Evolutionary conservation across 2,888 invertebrate species (phyloP), one percentile per base, ranked within the genome.

Genomic region (Melanostoma scalare): DNA sequence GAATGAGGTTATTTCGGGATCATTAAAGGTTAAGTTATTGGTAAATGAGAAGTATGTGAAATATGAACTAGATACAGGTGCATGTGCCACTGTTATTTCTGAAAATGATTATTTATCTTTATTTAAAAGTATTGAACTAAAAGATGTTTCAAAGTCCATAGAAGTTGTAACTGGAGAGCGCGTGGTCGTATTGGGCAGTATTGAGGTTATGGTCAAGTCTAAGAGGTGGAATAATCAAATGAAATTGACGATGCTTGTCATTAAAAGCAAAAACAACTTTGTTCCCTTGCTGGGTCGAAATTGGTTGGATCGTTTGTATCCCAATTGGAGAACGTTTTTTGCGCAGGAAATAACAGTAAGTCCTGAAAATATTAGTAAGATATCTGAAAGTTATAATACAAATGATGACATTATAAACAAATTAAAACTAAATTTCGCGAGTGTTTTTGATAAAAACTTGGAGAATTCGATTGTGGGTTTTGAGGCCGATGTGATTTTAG

Each of bases 391-490:
- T n/a, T 6, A 40, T 50, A n/a, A 31, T 38, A 50, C 9, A 6
- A 46, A 6, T 48, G 46, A 48, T 44, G 20, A 31, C 0, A 33
- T 48, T 33, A 44, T 44, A 20, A 36, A 5, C 44, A 44, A 44
- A 6, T 44, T 44, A 6, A 44, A 44, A 44, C 44, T 5, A 5
- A 44, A n/a, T 44, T 44, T 44, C 6, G 46, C 69, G n/a, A 9
- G 55, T 20, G 68, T 69, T 58, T 58, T 69, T 58, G 30, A 48
- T 38, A 30, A 69, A 38, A 69, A 69, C 38, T 69, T 48, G 46
- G 56, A 69, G 33, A 60, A 71, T 56, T 50, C 58, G 20, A 69
- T 69, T 40, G 42, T 67, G n/a, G n/a, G n/a, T n/a, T n/a, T n/a
- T n/a, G n/a, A n/a, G n/a, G n/a, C n/a, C n/a, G n/a, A n/a, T n/a